A percentile compares a stretch with the other conserved stretches of the same genome.
These are phyloP conservation scores for Ceratina australensis DNA, from an alignment of 1,140 invertebrate species.

Conservation along the genomic window DNA sequence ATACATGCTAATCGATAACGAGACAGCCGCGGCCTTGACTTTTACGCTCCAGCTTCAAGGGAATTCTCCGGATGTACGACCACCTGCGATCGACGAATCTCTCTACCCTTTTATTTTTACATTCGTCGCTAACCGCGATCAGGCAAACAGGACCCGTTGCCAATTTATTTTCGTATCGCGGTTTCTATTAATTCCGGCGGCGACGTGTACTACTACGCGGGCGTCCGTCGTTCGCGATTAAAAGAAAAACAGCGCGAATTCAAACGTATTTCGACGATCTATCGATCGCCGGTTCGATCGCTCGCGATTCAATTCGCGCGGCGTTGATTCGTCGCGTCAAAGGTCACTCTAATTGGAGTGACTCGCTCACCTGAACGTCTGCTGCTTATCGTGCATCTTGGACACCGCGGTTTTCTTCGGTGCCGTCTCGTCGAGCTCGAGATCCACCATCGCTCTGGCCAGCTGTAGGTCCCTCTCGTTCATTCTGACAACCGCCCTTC, in stretches of 20 bases:
- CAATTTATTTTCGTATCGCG: slow-evolving; percentile 26
- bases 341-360: not conserved
- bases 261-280: slow-evolving; percentile 6
- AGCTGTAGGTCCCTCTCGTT: slow-evolving; percentile 84
- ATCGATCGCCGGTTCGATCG: not conserved
- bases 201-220: not conserved
- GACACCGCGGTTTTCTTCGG: slow-evolving; percentile 67
- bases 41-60: slow-evolving; percentile 2
- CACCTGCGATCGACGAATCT: slow-evolving; percentile 3
- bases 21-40: slow-evolving; percentile 3
- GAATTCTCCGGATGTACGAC: not conserved
- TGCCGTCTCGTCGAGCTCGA: slow-evolving; percentile 61
- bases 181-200: slow-evolving; percentile 3
- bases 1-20: not conserved
- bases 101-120: not conserved
- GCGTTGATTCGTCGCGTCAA: not conserved
- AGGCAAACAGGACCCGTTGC: not conserved
- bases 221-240: no score
- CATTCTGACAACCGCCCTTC: slow-evolving; percentile 76
- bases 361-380: slow-evolving; percentile 73
- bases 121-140: not conserved
- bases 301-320: not conserved
- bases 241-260: not conserved
- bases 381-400: slow-evolving; percentile 74
- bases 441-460: slow-evolving; percentile 82